These are phyloP conservation scores for Noctua janthe DNA, from an alignment of 2,888 invertebrate species.

Conservation along the genomic window DNA sequence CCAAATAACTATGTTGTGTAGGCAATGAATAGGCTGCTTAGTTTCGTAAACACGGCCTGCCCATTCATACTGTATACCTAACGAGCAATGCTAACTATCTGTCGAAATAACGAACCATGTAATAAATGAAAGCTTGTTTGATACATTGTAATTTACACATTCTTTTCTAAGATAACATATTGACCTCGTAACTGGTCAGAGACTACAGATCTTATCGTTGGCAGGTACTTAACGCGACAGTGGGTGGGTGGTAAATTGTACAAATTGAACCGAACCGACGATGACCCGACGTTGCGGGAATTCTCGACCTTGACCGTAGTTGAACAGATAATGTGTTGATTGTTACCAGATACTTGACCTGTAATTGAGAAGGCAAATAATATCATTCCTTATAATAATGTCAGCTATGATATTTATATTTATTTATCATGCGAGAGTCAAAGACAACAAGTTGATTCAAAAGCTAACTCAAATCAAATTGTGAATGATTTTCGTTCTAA, in stretches of 20 bases:
- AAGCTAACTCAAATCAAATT: background rate
- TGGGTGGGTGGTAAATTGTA: conserved; percentile 74
- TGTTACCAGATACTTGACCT: conserved; percentile 64
- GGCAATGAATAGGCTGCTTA: conserved; percentile 48
- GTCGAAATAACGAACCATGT: conserved; percentile 39
- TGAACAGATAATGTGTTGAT: conserved; percentile 58
- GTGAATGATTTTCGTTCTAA: background rate
- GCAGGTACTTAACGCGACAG: conserved; percentile 63
- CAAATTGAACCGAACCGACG: conserved; percentile 70
- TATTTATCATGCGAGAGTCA: conserved; percentile 5
- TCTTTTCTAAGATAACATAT: conserved; percentile 25
- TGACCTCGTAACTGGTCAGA: conserved; percentile 16
- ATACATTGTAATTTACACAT: conserved; percentile 8
- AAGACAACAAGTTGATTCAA: background rate
- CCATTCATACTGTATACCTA: conserved; percentile 41
- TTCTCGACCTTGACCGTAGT: conserved; percentile 67
- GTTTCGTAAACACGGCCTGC: conserved; percentile 43
- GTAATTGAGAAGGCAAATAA: conserved; percentile 47
- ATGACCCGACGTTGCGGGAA: conserved; percentile 57
- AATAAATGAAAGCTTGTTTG: conserved; percentile 26
- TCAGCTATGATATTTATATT: conserved; percentile 1
- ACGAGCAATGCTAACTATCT: conserved; percentile 34
- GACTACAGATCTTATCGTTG: conserved; percentile 38
- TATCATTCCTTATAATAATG: conserved; percentile 32
- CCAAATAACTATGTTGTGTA: conserved; percentile 35